A percentile compares a stretch with the other conserved stretches of the same genome.
These are phyloP conservation scores for Cryptomyrus ogoouensis DNA, from an alignment of 2,113 vertebrate genomes.

Conservation along the genomic window DNA sequence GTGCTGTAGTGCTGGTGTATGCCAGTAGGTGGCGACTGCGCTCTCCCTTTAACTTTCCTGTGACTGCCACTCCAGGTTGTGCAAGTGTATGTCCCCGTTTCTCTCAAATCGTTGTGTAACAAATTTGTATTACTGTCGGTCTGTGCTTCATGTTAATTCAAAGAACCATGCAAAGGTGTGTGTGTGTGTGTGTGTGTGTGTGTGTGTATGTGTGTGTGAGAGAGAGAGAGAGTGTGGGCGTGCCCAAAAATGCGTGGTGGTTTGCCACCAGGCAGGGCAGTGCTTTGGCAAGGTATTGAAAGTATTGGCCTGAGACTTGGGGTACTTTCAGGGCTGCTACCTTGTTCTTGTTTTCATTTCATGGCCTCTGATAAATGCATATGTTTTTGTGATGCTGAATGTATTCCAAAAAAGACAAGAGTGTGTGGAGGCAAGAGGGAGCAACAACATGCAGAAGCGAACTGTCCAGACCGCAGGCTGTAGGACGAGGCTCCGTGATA, in stretches of 20 bases:
- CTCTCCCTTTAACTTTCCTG: slow-evolving; percentile 5
- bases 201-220: not conserved
- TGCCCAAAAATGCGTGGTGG: slow-evolving; percentile 7
- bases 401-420: slow-evolving; percentile 37
- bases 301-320: slow-evolving; percentile 43
- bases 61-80: not conserved
- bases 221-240: not conserved
- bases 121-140: not conserved
- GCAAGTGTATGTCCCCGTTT: not conserved
- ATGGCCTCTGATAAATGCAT: slow-evolving; percentile 32
- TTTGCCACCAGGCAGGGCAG: slow-evolving; percentile 26
- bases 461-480: not conserved
- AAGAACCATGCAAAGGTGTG: not conserved
- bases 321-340: slow-evolving; percentile 49
- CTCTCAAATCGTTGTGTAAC: not conserved
- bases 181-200: not conserved
- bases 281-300: slow-evolving; percentile 38
- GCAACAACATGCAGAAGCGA: not conserved
- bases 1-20: not conserved
- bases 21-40: not conserved
- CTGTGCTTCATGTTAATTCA: not conserved
- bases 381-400: slow-evolving; percentile 40
- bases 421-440: not conserved
- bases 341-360: slow-evolving; percentile 26
- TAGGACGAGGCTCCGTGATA: not conserved